These are phyloP conservation scores for Lacanobia oleracea DNA, from an alignment of 2,888 invertebrate genomes.

Conservation along the genomic window DNA sequence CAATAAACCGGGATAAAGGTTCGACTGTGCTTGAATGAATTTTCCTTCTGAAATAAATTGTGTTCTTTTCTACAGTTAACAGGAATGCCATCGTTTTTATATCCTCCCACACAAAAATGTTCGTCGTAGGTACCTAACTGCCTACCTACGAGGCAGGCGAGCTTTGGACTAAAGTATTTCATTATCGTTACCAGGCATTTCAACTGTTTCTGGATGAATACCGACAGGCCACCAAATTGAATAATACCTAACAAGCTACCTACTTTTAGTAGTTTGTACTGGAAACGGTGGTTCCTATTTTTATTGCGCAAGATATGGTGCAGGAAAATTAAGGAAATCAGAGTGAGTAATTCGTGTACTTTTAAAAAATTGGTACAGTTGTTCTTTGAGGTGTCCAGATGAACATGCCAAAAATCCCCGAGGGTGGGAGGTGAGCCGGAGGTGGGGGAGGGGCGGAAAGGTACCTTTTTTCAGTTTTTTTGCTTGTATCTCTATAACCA, in stretches of 20 bases:
- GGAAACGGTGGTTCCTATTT: constrained; percentile 3
- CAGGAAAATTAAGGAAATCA: no score
- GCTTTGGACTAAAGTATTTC: constrained; percentile 48
- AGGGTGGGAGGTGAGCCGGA: no score
- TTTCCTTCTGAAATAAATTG: not conserved
- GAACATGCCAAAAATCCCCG: no score
- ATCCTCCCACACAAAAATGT: constrained; percentile 41
- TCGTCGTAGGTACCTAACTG: not conserved
- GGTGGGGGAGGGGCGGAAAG: no score
- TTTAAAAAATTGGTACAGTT: no score
- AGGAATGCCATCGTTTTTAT: constrained; percentile 15
- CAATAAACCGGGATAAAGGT: not conserved
- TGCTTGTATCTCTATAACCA: no score
- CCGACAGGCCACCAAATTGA: constrained; percentile 53
- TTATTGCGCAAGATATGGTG: constrained; percentile 1
- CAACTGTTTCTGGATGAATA: constrained; percentile 43
- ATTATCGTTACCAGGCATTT: constrained; percentile 53
- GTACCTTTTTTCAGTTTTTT: no score
- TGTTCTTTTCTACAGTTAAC: not conserved
- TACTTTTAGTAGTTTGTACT: not conserved
- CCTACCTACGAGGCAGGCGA: constrained; percentile 7
- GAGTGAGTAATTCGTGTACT: no score
- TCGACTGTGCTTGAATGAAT: not conserved
- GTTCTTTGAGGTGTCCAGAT: no score
- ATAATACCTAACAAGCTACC: constrained; percentile 34